Base-by-base conservation (phyloP, 2,113 vertebrate species). In the Gopherus evgoodei region DNA sequence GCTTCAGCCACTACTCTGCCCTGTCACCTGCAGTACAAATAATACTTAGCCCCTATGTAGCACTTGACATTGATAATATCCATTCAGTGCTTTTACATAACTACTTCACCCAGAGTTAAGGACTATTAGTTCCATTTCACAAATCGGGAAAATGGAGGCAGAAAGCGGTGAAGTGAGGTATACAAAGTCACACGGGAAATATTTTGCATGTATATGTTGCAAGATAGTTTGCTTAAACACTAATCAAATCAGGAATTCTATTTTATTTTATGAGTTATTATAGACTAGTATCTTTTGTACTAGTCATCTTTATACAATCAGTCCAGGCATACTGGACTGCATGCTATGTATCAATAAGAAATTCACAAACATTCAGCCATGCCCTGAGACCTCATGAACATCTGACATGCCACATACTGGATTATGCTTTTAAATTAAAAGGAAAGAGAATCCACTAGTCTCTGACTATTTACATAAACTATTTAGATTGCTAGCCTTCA, bases 401-500 rank as follows among this genome's bases (percentile, higher is more conserved):
- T 83, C 91, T 81, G 83, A 29, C 84, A 44, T 81, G 56, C 62
- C 78, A 83, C 86, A 31, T 85, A 19, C 44, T 90, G 72, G 78
- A 93, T 90, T 87, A 79, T 81, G 90, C 57, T 94, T 92, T 80
- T 62, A 91, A 89, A 92, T 90, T 91, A 81, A 89, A 96, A 92
- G 9, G 9, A 86, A 96, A 91, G 81, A 81, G 81, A 96, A 84
- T 75, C 47, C 81, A 57, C 44, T 79, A 78, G 42, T 69, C 85
- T 62, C 50, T 42, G 91, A 38, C 86, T 83, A 72, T 47, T 53
- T 80, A 87, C 79, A 93, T 83, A 6, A 81, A 29, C 31, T 89
- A 7, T 21, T 91, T 53, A 65, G 87, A 86, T 85, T 83, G 81
- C 62, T n/a, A 83, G 81, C 91, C 88, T 75, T 47, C 62, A 86